Evolutionary conservation across 2,888 invertebrate genomes (phyloP).

Genomic region (Hirtodrosophila trivittata): DNA sequence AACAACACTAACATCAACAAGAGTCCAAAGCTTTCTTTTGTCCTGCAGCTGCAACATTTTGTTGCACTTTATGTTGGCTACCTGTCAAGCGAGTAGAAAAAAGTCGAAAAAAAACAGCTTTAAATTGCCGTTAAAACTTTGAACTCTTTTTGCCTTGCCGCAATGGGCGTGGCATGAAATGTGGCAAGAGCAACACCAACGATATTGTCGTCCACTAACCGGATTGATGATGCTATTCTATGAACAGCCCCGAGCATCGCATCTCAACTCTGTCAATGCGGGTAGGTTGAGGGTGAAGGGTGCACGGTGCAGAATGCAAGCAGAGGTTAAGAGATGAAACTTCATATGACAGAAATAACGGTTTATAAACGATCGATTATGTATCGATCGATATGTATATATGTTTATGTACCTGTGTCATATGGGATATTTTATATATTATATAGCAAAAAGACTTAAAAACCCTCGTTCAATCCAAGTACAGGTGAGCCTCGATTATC

Average conservation of each 20-base stretch:
- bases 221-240: slow-evolving; percentile 54
- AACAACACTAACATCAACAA: background rate
- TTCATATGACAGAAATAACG: too few relatives aligned
- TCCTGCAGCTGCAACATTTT: slow-evolving; percentile 45
- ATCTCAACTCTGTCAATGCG: slow-evolving; percentile 59
- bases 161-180: slow-evolving; percentile 37
- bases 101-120: slow-evolving; percentile 29
- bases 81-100: slow-evolving; percentile 42
- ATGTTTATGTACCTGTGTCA: too few relatives aligned
- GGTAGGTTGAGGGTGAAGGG: slow-evolving; percentile 1
- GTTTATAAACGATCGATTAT: too few relatives aligned
- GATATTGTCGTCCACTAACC: slow-evolving; percentile 50
- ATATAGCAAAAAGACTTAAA: too few relatives aligned
- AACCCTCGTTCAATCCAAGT: too few relatives aligned
- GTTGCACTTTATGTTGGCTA: slow-evolving; percentile 53
- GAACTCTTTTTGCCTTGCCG: slow-evolving; percentile 24
- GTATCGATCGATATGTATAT: too few relatives aligned
- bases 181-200: slow-evolving; percentile 36
- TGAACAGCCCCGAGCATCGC: slow-evolving; percentile 8
- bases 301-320: too few relatives aligned
- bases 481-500: too few relatives aligned
- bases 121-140: slow-evolving; percentile 59
- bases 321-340: background rate
- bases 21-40: slow-evolving; percentile 13
- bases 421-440: too few relatives aligned